phyloP scores from a whole-genome alignment of 2,113 vertebrate genomes.

The Platycercus adscitus region DNA sequence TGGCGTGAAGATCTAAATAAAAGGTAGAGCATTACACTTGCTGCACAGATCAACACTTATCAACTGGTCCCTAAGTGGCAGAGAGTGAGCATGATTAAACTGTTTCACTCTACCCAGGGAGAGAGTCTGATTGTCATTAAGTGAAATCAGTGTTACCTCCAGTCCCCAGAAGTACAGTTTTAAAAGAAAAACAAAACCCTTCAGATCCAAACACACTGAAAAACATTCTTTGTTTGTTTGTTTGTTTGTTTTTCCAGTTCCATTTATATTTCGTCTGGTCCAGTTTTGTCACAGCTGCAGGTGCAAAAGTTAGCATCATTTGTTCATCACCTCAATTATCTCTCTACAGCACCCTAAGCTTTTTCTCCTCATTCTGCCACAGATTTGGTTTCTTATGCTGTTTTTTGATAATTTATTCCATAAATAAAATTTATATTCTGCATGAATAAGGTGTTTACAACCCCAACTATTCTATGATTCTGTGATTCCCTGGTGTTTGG shows the following conservation, averaged over 20 bases:
- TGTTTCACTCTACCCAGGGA: not conserved
- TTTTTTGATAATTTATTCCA: not conserved
- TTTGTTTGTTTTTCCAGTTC: not conserved
- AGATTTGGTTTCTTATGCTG: not conserved
- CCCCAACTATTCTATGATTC: not conserved
- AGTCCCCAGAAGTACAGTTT: not conserved
- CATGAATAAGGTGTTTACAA: not conserved
- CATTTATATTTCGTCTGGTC: not conserved
- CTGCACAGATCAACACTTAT: not conserved
- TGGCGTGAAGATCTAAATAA: not conserved
- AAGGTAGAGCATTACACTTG: not conserved
- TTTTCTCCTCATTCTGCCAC: not conserved
- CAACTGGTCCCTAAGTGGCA: not conserved
- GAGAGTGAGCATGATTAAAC: not conserved
- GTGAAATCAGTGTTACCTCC: not conserved
- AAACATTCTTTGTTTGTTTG: not conserved
- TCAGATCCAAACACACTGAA: not conserved
- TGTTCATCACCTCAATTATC: not conserved
- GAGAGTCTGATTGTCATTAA: not conserved
- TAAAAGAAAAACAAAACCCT: not conserved
- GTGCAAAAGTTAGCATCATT: not conserved
- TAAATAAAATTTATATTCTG: not conserved
- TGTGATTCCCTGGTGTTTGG: not conserved
- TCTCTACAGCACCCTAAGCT: not conserved
- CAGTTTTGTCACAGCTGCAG: not conserved